Evolutionary conservation across 2,888 invertebrate species (phyloP), one percentile per base, ranked within the genome.

Genomic region (Elegia similella): DNA sequence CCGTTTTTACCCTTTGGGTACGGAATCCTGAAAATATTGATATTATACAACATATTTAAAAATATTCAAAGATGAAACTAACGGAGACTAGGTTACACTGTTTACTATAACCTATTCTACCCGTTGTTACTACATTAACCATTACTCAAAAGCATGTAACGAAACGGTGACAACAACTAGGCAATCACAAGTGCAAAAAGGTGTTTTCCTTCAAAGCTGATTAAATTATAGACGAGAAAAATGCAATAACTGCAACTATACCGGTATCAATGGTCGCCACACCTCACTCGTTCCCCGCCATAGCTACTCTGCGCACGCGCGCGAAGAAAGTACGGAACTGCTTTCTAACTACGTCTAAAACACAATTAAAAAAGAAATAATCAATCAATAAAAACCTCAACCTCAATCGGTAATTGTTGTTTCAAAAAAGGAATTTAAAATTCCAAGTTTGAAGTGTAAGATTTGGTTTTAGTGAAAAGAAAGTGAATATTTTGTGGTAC

Each of bases 281-380:
- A 70, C 69, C 68, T 76, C 88, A 88, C 81, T 88, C 80, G 74
- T 75, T 72, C 70, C 68, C 70, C 78, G 78, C 72, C 78, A 59
- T 65, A 78, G 80, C 84, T 75, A 79, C 82, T 75, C 73, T 72
- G 62, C 82, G 86, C 84, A 87, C 88, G 88, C 84, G 78, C 78
- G 67, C 75, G 71, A 84, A 73, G 83, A 81, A 82, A 86, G 83
- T 84, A 74, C 80, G 76, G 80, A 78, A 80, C 77, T 75, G 80
- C 86, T 89, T 89, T 89, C 88, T 87, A 87, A 76, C 78, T 75
- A 32, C 42, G 12, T 8, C 55, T 23, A 59, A 50, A 50, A 29
- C 34, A 52, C 58, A 38, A 34, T 53, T 46, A 43, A 56, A 46
- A 56, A 38, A 47, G 23, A 38, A 38, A 38, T 29, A 12, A 23